These are phyloP conservation scores for Charanyca ferruginea DNA, from an alignment of 2,888 invertebrate genomes.

Conservation along the genomic window DNA sequence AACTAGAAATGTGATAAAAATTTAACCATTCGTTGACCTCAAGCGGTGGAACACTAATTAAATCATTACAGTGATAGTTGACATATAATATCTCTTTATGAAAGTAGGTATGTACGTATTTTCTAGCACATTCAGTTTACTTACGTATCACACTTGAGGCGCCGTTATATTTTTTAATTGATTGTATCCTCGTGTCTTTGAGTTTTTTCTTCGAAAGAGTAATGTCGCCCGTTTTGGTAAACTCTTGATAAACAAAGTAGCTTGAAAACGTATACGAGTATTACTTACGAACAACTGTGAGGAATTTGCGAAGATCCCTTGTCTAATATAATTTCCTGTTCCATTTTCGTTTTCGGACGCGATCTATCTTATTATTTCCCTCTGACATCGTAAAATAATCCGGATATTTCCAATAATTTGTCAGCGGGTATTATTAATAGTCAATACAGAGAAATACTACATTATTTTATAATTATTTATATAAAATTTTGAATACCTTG, in stretches of 20 bases:
- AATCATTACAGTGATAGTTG: too few species aligned
- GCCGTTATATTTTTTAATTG: constrained; percentile 9
- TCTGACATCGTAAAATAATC: constrained; percentile 3
- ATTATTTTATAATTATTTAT: neutral
- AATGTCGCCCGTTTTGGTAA: constrained; percentile 9
- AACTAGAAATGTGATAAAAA: neutral
- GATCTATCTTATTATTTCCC: constrained; percentile 12
- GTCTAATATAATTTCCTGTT: neutral
- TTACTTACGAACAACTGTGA: neutral
- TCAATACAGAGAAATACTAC: too few species aligned
- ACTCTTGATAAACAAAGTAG: constrained; percentile 8
- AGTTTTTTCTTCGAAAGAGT: neutral
- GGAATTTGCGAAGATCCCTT: neutral
- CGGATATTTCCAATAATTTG: constrained; percentile 14
- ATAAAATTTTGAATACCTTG: neutral
- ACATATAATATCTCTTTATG: too few species aligned
- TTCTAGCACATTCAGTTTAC: constrained; percentile 8
- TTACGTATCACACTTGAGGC: constrained; percentile 1
- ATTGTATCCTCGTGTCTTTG: constrained; percentile 11
- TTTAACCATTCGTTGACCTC: neutral
- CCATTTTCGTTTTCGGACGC: neutral
- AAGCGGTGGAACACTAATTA: too few species aligned
- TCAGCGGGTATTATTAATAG: neutral
- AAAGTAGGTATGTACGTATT: neutral
- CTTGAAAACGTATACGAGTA: neutral